Evolutionary conservation across 1,140 invertebrate genomes (phyloP).

Genomic region (Drosophila elegans): DNA sequence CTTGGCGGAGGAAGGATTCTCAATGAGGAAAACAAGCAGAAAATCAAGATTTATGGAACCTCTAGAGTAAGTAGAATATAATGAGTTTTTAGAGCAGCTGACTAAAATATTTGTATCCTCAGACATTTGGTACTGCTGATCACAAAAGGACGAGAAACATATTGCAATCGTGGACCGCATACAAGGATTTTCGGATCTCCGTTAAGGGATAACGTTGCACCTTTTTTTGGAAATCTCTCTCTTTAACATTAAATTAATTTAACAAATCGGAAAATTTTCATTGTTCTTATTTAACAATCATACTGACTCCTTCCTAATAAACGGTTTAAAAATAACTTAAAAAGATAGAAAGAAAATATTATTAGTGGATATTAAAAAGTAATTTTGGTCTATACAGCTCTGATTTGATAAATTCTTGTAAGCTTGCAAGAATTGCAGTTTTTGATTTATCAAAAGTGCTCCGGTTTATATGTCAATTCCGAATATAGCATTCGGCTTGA

Average conservation of each 20-base stretch:
- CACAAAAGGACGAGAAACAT: conserved; percentile 46
- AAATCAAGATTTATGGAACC: conserved; percentile 38
- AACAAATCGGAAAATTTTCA: neutral
- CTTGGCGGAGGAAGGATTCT: conserved; percentile 55
- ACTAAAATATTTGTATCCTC: neutral
- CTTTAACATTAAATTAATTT: neutral
- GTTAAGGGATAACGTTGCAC: conserved; percentile 1
- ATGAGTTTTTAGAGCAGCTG: neutral
- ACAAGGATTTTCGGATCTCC: conserved; percentile 28
- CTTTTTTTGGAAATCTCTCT: neutral
- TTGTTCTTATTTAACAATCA: neutral
- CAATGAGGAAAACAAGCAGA: neutral
- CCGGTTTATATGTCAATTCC: neutral
- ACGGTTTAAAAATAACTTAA: too few species aligned
- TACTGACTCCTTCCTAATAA: too few species aligned
- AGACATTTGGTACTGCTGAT: conserved; percentile 62
- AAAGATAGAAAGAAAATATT: too few species aligned
- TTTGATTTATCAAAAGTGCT: neutral
- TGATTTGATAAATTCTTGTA: too few species aligned
- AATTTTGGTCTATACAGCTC: too few species aligned
- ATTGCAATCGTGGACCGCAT: conserved; percentile 22
- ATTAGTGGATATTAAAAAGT: too few species aligned
- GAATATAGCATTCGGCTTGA: neutral
- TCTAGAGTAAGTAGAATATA: conserved; percentile 40
- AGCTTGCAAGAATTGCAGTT: too few species aligned